Base-by-base conservation (phyloP, 37 sponge, comb jelly and placozoan genomes). In the Axinella damicornis region DNA sequence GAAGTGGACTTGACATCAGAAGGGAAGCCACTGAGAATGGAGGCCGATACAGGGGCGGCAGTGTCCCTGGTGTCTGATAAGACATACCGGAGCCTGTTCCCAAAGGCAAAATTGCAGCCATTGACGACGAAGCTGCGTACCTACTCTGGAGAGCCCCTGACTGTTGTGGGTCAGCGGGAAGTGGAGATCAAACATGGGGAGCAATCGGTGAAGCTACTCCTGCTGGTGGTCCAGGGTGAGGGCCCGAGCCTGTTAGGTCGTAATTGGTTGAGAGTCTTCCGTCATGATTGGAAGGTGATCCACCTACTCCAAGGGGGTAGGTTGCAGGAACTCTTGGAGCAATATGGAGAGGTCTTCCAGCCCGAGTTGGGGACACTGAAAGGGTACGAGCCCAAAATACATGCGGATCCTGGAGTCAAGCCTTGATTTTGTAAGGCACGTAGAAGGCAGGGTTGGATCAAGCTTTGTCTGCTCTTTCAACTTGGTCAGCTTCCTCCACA, bases 241-340 rank as follows among this genome's bases (percentile, higher is more conserved):
- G 73, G 73, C 33, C 73, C 73, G 4, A 38, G 53, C 24, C 53
- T 71, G 24, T 28, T 71, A 38, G 73, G 73, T 5, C 41, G 53
- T 38, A 71, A 71, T 53, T 38, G 73, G 73, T n/a, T 71, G 22
- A 38, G 37, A 25, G 21, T 19, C 4, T 38, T 71, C 24, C 73
- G 53, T 38, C 53, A 40, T 4, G 37, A 71, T 41, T 71, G 73
- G 73, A 25, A 28, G 5, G 20, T 20, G 53, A 71, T 71, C 5
- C 62, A 61, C 12, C 25, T 5, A 61, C 62, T 46, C 46, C 46
- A 9, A 46, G 46, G 46, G 9, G 46, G 46, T 4, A 46, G 9
- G 46, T 46, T 46, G 46, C 46, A 4, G 46, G 46, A 46, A 46
- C 46, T 46, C 46, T 46, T 46, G 9, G 46, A 46, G 46, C 9